Conservation (phyloP, 2,113 vertebrate genomes). For the Phrynosoma platyrhinos region DNA sequence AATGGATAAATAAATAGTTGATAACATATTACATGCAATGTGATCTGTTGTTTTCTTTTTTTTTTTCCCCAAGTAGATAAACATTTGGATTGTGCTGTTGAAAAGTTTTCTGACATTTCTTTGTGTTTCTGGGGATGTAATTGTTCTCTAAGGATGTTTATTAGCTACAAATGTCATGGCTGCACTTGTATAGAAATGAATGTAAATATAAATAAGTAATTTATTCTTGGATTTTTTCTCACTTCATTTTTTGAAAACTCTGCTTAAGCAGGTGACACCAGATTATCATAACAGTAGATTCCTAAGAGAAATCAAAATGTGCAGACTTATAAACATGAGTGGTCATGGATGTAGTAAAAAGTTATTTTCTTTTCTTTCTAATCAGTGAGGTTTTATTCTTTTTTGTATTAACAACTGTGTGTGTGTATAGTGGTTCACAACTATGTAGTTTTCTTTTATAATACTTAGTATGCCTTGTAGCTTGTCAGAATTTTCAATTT, state of each 20-base stretch:
- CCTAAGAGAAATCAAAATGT: constrained; percentile 17
- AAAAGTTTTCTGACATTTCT: constrained; percentile 55
- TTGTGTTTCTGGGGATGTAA: constrained; percentile 41
- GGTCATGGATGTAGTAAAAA: constrained; percentile 39
- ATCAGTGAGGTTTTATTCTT: neutral
- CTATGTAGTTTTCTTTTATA: neutral
- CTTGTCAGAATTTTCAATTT: constrained; percentile 11
- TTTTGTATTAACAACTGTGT: neutral
- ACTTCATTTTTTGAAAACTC: constrained; percentile 25
- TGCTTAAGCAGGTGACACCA: neutral
- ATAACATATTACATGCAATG: constrained; percentile 57
- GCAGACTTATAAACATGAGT: neutral
- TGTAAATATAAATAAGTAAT: constrained; percentile 46
- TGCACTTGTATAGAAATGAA: constrained; percentile 40
- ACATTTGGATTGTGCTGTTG: constrained; percentile 43
- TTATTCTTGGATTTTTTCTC: constrained; percentile 42
- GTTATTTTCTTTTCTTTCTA: constrained; percentile 23
- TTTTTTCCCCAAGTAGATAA: constrained; percentile 40
- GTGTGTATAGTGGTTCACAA: neutral
- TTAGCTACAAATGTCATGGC: constrained; percentile 35
- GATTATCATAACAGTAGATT: neutral
- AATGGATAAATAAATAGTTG: constrained; percentile 71
- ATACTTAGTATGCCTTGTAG: constrained; percentile 19
- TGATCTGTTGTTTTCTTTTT: constrained; percentile 27
- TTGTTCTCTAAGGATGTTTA: constrained; percentile 49